phyloP scores from a whole-genome alignment of 2,888 invertebrate genomes.

The Caenorhabditis sinica region DNA sequence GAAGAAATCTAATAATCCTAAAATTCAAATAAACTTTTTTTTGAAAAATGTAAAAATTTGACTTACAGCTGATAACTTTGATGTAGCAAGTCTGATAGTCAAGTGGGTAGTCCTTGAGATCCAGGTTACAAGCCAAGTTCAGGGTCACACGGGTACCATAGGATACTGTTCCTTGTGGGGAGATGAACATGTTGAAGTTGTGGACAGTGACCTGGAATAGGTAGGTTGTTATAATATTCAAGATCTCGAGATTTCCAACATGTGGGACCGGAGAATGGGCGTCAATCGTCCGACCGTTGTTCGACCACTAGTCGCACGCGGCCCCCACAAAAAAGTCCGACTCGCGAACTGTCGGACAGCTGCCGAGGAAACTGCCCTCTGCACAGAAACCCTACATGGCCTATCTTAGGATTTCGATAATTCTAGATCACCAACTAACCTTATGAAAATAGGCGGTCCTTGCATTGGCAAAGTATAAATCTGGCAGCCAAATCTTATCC shows the following conservation, averaged over 20 bases:
- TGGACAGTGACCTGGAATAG: constrained; percentile 73
- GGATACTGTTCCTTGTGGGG: constrained; percentile 74
- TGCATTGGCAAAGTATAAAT: constrained; percentile 80
- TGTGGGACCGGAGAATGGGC: no score
- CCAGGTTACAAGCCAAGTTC: constrained; percentile 95
- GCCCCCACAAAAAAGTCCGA: no score
- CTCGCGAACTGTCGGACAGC: no score
- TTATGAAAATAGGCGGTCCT: constrained; percentile 78
- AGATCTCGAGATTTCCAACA: no score
- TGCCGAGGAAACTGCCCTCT: no score
- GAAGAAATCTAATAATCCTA: not conserved
- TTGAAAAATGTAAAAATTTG: not conserved
- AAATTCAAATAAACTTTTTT: not conserved
- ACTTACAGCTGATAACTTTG: constrained; percentile 98
- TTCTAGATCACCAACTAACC: constrained; percentile 32
- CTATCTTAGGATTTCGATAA: not conserved
- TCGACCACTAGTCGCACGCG: no score
- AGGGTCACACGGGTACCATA: constrained; percentile 77
- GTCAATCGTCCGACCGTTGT: no score
- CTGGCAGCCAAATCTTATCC: constrained; percentile 79
- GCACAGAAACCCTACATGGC: not conserved
- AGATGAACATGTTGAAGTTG: constrained; percentile 80
- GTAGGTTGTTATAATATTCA: not conserved
- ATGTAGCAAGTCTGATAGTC: constrained; percentile 99
- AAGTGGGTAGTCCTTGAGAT: constrained; percentile 97